Base-by-base conservation (phyloP, 2,113 vertebrate genomes). In the Channa maculata region DNA sequence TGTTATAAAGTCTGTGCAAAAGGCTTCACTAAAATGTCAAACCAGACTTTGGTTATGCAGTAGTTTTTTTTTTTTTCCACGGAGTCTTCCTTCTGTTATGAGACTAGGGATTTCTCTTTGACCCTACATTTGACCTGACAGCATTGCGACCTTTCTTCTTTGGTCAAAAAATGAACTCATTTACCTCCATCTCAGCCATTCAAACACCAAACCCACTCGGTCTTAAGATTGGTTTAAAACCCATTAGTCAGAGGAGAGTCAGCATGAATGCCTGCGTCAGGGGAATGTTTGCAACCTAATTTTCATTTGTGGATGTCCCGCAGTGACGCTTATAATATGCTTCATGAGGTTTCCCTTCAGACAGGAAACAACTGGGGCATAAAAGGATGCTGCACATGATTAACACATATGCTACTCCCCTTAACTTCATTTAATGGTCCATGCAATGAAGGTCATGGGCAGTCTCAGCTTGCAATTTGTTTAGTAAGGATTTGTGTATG, bases 211-310 rank as follows among this genome's bases (percentile, higher is more conserved):
- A 74, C 75, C 57, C 81, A 65, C 71, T 69, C 79, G 70, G 63
- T 91, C 86, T 75, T 55, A 12, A 38, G 70, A 48, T 46, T 71
- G 75, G 79, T 66, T 51, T 15, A 46, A 62, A 69, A 81, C 84
- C 76, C 75, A 37, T 55, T 61, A 77, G 88, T 88, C 90, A 90
- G 80, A 81, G 71, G 79, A 90, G 87, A 91, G 88, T 79, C 86
- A 81, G 68, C 62, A 57, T 75, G 51, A 73, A 80, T 57, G 65
- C 72, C 69, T 58, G 55, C 46, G 57, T 72, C 55, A 37, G 41
- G 80, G 75, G 82, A 63, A 58, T 34, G 34, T 52, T 71, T 77
- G 65, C 67, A 53, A 61, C 60, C 71, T 68, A 65, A 61, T 80
- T 78, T 84, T 58, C 71, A 63, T 80, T 82, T 66, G 68, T 46